Conservation (phyloP, 1,140 invertebrate species). For the Drosophila teissieri region DNA sequence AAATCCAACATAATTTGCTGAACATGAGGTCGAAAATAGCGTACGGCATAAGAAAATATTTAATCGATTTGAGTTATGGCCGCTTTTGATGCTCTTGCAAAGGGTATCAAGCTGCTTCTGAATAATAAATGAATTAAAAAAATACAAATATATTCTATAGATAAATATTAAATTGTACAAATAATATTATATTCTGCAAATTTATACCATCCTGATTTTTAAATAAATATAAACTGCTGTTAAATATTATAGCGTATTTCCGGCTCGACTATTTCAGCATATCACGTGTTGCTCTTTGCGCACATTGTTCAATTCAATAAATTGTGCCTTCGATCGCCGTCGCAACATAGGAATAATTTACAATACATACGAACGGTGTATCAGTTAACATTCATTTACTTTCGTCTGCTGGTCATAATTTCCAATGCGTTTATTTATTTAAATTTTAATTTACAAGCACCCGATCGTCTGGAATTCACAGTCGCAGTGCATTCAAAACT, state of each 20-base stretch:
- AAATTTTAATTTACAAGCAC: slow-evolving; percentile 55
- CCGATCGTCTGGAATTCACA: slow-evolving; percentile 25
- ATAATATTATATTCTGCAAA: not conserved
- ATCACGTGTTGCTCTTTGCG: slow-evolving; percentile 21
- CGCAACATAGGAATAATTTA: not conserved
- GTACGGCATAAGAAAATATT: slow-evolving; percentile 36
- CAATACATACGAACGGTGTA: slow-evolving; percentile 26
- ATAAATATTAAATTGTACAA: too few species aligned
- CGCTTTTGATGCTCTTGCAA: not conserved
- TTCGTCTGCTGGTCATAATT: slow-evolving; percentile 38
- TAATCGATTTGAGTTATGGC: slow-evolving; percentile 18
- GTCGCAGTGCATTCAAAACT: slow-evolving; percentile 22
- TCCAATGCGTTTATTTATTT: slow-evolving; percentile 63
- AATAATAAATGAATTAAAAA: not conserved
- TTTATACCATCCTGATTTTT: too few species aligned
- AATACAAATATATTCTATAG: too few species aligned
- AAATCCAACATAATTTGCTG: slow-evolving; percentile 36
- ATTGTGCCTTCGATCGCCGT: slow-evolving; percentile 6
- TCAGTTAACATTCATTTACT: slow-evolving; percentile 40
- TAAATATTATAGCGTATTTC: not conserved
- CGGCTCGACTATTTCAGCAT: not conserved
- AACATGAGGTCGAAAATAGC: slow-evolving; percentile 39
- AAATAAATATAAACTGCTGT: not conserved
- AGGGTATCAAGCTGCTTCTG: not conserved
- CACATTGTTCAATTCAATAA: slow-evolving; percentile 18